Conservation (phyloP, 2,797 vertebrate genomes). For the Onychomys leucogaster region DNA sequence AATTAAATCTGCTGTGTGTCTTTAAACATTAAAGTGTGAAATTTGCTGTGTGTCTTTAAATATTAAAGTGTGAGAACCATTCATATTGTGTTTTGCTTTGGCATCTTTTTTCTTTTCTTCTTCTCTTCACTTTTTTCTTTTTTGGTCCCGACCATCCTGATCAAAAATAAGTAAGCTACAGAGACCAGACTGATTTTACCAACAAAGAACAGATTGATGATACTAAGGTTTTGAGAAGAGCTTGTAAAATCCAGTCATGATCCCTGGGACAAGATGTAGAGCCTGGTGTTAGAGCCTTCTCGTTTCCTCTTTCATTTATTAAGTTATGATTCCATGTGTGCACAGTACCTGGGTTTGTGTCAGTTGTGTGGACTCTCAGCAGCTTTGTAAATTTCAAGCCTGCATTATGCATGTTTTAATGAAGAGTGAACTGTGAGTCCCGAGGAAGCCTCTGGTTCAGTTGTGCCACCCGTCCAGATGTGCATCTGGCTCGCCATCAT, state of each 20-base stretch:
- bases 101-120: background rate
- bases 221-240: constrained; percentile 64
- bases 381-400: constrained; percentile 82
- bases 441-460: constrained; percentile 77
- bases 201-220: constrained; percentile 72
- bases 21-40: too few species aligned
- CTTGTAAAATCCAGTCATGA: constrained; percentile 31
- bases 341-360: constrained; percentile 73
- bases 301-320: constrained; percentile 52
- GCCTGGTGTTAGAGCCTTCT: background rate
- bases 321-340: constrained; percentile 65
- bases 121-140: background rate
- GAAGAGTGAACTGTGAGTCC: constrained; percentile 88
- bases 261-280: constrained; percentile 63
- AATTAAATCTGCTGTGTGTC: constrained; percentile 60
- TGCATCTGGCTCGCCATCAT: constrained; percentile 89
- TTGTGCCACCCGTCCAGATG: constrained; percentile 88
- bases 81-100: constrained; percentile 70
- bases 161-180: constrained; percentile 79
- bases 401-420: constrained; percentile 84
- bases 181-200: constrained; percentile 77
- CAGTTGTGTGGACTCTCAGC: constrained; percentile 79
- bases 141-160: constrained; percentile 49
- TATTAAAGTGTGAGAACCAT: constrained; percentile 63
- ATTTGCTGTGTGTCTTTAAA: constrained; percentile 58